These are phyloP conservation scores for Lepidocyrtinus sp. DNA, from an alignment of 2,888 invertebrate species.

Conservation along the genomic window DNA sequence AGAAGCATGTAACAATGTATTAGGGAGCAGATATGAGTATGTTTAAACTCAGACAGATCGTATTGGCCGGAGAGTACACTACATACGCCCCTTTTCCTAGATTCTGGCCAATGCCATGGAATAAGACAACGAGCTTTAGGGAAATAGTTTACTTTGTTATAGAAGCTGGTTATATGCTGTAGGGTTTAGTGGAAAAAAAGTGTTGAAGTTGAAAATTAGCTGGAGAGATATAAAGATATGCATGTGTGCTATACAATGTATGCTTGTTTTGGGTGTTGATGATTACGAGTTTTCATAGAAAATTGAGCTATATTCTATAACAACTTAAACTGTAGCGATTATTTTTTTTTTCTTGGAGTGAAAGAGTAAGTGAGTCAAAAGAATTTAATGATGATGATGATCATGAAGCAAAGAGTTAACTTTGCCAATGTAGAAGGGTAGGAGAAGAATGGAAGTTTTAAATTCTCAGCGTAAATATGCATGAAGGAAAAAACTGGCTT, in stretches of 20 bases:
- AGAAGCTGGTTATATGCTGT: constrained; percentile 15
- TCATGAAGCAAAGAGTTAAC: not conserved
- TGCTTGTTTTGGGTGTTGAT: constrained; percentile 22
- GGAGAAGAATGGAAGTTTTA: constrained; percentile 22
- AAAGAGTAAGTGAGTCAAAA: constrained; percentile 21
- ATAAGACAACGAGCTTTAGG: constrained; percentile 33
- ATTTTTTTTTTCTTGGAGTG: constrained; percentile 18
- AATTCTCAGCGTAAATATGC: constrained; percentile 40
- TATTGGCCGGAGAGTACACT: constrained; percentile 32
- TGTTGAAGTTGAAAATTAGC: constrained; percentile 24
- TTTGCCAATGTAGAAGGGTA: not conserved
- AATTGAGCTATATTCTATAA: constrained; percentile 57
- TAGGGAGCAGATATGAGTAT: no score
- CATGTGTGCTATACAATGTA: not conserved
- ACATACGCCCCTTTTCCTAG: constrained; percentile 44
- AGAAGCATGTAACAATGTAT: constrained; percentile 14
- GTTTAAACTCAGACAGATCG: no score
- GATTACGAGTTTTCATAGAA: constrained; percentile 36
- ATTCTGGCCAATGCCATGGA: constrained; percentile 30
- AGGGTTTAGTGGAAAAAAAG: not conserved
- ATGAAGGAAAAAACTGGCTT: constrained; percentile 10
- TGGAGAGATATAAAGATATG: not conserved
- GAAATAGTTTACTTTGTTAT: not conserved
- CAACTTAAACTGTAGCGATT: constrained; percentile 11
- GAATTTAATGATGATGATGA: constrained; percentile 1